A percentile compares a stretch with the other conserved stretches of the same genome.
These are phyloP conservation scores for Bovichtus diacanthus DNA, from an alignment of 2,797 vertebrate genomes.

Conservation along the genomic window DNA sequence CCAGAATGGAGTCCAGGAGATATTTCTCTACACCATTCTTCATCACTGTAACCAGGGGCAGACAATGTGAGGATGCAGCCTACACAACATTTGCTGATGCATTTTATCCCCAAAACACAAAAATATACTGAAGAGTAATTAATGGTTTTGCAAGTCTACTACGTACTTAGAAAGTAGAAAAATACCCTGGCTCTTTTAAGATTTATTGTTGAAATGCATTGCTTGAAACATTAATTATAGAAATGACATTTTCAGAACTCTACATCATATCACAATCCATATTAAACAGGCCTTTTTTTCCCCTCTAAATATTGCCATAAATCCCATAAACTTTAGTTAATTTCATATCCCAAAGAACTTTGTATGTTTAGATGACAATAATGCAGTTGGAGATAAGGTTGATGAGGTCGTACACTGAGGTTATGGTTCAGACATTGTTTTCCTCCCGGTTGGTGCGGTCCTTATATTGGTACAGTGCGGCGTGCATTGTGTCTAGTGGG, in stretches of 20 bases:
- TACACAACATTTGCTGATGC: background rate
- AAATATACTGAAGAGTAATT: background rate
- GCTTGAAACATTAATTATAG: slow-evolving; percentile 3
- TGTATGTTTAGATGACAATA: slow-evolving; percentile 16
- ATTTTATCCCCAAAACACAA: background rate
- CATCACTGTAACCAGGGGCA: slow-evolving; percentile 20
- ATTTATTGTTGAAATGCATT: background rate
- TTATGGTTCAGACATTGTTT: slow-evolving; percentile 44
- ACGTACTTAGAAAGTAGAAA: background rate
- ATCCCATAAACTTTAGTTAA: slow-evolving; percentile 2
- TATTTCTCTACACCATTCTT: slow-evolving; percentile 24
- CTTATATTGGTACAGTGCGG: slow-evolving; percentile 43
- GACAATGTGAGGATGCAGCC: slow-evolving; percentile 11
- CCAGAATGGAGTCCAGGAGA: slow-evolving; percentile 24
- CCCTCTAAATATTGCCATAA: slow-evolving; percentile 1
- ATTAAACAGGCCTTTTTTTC: background rate
- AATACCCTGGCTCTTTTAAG: background rate
- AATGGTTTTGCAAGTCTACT: background rate
- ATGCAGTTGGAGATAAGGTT: slow-evolving; percentile 28
- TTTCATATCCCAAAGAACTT: slow-evolving; percentile 1
- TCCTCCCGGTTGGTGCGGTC: slow-evolving; percentile 25
- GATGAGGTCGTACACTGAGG: slow-evolving; percentile 36
- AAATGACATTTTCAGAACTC: background rate
- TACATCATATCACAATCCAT: background rate
- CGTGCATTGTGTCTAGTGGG: slow-evolving; percentile 56